Percentiles rank a stretch among this genome's conserved stretches.
Evolutionary conservation across 2,888 invertebrate species (phyloP).

Genomic region (Drosophila kuntzei): DNA sequence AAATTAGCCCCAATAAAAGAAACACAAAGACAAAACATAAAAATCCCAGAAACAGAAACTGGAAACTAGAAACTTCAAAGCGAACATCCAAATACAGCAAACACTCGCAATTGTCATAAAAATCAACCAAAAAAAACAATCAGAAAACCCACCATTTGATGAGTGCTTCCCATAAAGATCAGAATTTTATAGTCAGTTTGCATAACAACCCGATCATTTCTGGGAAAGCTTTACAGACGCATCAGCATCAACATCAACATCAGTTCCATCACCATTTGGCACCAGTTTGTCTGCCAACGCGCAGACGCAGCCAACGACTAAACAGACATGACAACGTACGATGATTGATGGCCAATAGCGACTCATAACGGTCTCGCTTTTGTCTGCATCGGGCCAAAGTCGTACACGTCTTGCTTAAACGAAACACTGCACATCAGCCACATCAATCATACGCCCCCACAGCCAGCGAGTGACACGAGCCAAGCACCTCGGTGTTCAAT

Average conservation of each 20-base stretch:
- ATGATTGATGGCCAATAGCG: conserved; percentile 71
- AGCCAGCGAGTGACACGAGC: conserved; percentile 45
- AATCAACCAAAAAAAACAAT: conserved; percentile 8
- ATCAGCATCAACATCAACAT: conserved; percentile 13
- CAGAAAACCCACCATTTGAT: conserved; percentile 26
- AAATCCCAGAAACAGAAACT: conserved; percentile 23
- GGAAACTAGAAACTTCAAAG: conserved; percentile 26
- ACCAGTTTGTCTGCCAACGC: conserved; percentile 80
- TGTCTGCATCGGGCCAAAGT: conserved; percentile 54
- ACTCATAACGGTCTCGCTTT: conserved; percentile 69
- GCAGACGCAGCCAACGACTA: conserved; percentile 41
- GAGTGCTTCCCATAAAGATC: conserved; percentile 60
- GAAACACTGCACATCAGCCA: conserved; percentile 63
- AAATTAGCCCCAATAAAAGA: conserved; percentile 52
- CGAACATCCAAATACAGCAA: conserved; percentile 35
- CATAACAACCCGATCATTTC: conserved; percentile 44
- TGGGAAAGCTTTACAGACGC: conserved; percentile 39
- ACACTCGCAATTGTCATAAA: conserved; percentile 47
- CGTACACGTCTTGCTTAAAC: conserved; percentile 48
- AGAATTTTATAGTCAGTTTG: conserved; percentile 61
- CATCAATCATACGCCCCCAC: conserved; percentile 71
- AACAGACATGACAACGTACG: conserved; percentile 53
- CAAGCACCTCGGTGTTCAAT: conserved; percentile 46
- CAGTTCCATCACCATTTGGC: conserved; percentile 59
- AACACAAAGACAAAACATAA: conserved; percentile 31